Evolutionary conservation across 2,888 invertebrate species (phyloP), one percentile per base, ranked within the genome.

Genomic region (Drosophila vallismaia): DNA sequence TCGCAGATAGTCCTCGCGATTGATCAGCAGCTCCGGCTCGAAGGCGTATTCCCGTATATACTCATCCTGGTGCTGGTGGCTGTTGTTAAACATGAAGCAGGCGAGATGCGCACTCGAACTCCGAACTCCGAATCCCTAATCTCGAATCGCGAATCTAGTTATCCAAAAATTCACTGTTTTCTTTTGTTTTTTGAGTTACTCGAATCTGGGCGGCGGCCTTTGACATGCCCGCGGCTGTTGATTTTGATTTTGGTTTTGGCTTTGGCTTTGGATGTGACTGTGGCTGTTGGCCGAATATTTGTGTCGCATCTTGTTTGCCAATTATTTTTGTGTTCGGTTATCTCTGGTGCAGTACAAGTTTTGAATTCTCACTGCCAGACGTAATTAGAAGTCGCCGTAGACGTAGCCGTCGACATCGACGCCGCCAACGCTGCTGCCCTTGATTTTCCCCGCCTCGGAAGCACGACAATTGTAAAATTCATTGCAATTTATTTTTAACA

Each of bases 21-120:
- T 89, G 72, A 89, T 84, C 69, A 91, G 77, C 66, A 91, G 76
- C 77, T 91, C 91, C 76, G 91, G 91, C 73, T 91, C 91, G 74
- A 91, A 91, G 45, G 90, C 85, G 78, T 90, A 92, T 81, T 91
- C 91, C 67, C 91, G 90, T 71, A 90, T 88, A 70, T 84, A 91
- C 85, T 91, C 90, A 82, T 92, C 90, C 67, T 89, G 87, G 73
- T 76, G 75, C 53, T 78, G 76, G 71, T 82, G 79, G 70, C 84
- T 88, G 76, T 75, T 86, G 86, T 75, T 88, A 77, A 80, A 90
- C 89, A 90, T 90, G 86, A 82, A 88, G 80, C 75, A 77, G 67
- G 67, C 55, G 67, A n/a, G 12, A 2, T n/a, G 36, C 36, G 36
- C 36, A 36, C 36, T 36, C 36, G n/a, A 36, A n/a, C 6, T 36